phyloP scores from a whole-genome alignment of 2,113 vertebrate genomes.

The Oryzias curvinotus region DNA sequence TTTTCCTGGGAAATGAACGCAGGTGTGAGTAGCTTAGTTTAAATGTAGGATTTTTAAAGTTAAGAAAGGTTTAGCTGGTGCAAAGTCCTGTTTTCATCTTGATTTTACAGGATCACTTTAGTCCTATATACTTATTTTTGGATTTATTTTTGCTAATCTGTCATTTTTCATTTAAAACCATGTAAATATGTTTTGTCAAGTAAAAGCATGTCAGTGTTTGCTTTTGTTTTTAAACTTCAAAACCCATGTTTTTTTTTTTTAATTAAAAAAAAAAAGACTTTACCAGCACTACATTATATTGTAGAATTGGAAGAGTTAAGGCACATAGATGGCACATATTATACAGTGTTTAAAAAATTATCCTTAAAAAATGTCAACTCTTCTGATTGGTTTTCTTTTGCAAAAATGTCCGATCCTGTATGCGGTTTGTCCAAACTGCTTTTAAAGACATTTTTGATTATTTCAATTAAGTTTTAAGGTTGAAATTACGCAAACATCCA shows the following conservation, averaged over 20 bases:
- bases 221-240: too few species aligned
- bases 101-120: slow-evolving; percentile 14
- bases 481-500: neutral
- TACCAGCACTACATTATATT: slow-evolving; percentile 1
- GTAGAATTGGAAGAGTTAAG: slow-evolving; percentile 5
- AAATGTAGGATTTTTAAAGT: slow-evolving; percentile 11
- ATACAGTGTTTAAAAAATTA: neutral
- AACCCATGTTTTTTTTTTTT: neutral
- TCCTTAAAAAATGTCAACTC: neutral
- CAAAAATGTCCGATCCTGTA: neutral
- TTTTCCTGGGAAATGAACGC: slow-evolving; percentile 5
- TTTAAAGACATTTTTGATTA: neutral
- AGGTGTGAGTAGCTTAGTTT: slow-evolving; percentile 21
- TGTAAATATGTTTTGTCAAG: slow-evolving; percentile 49
- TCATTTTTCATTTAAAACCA: slow-evolving; percentile 33
- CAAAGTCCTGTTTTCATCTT: neutral
- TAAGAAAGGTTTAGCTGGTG: too few species aligned
- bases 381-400: neutral
- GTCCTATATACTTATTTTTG: slow-evolving; percentile 19
- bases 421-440: too few species aligned
- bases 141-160: slow-evolving; percentile 12
- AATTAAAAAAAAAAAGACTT: neutral
- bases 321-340: neutral
- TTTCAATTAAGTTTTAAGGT: neutral
- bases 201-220: too few species aligned